Conservation (phyloP, 2,113 vertebrate species). For the Nestor notabilis region DNA sequence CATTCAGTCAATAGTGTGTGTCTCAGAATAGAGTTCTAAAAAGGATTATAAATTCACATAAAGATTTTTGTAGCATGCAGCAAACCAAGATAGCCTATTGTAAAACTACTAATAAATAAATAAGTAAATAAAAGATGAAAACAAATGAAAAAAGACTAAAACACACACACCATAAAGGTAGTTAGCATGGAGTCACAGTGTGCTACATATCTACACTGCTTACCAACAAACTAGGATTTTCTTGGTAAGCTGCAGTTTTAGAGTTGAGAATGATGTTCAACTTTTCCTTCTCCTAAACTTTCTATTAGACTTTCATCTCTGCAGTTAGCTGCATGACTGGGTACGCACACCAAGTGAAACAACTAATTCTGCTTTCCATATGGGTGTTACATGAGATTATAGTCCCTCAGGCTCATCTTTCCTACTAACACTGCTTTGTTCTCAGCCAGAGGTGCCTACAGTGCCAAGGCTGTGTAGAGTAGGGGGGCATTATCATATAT, state of each 20-base stretch:
- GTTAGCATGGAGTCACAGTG: not conserved
- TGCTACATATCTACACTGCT: accelerated
- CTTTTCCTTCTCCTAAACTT: not conserved
- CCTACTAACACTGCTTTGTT: accelerated
- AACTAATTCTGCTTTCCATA: not conserved
- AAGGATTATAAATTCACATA: not conserved
- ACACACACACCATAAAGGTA: not conserved
- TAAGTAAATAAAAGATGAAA: not conserved
- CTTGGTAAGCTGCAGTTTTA: not conserved
- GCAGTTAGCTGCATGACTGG: not conserved
- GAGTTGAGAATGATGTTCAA: not conserved
- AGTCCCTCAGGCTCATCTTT: not conserved
- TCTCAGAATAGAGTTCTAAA: not conserved
- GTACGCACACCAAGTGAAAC: not conserved
- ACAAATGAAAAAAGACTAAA: not conserved
- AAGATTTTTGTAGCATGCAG: not conserved
- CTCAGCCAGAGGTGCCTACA: not conserved
- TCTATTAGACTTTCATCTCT: not conserved
- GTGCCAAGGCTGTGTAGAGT: not conserved
- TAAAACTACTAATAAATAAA: not conserved
- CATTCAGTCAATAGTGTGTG: not conserved
- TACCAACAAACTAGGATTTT: accelerated
- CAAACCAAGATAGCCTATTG: not conserved
- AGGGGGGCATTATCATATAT: not conserved
- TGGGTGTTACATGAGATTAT: not conserved